Percentiles rank a stretch among this genome's conserved stretches.
Evolutionary conservation across 35 echinoderm and acorn worm genomes (phyloP).

Genomic region (Ptychodera flava): DNA sequence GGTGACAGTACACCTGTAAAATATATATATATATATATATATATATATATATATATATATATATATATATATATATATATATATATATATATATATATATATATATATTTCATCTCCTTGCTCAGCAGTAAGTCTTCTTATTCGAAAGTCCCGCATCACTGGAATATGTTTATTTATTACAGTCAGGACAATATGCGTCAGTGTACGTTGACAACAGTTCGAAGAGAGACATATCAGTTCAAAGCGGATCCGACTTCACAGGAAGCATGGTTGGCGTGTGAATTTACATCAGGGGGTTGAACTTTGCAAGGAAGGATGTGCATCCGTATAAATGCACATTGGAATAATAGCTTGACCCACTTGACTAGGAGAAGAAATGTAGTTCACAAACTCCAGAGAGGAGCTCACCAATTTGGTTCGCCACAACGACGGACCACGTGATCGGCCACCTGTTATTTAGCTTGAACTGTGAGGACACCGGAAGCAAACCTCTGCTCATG

Average conservation of each 20-base stretch:
- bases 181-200: constrained; percentile 80
- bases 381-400: no score
- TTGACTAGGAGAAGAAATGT: not conserved
- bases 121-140: no score
- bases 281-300: not conserved
- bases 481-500: not conserved
- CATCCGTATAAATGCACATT: not conserved
- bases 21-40: not conserved
- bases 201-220: constrained; percentile 93
- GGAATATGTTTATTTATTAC: not conserved
- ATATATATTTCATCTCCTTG: no score
- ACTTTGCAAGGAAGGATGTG: not conserved
- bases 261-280: constrained; percentile 81
- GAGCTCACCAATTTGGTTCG: not conserved
- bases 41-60: no score
- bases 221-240: constrained; percentile 38
- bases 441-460: not conserved
- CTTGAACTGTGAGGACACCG: not conserved
- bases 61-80: no score
- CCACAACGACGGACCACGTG: not conserved
- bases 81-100: no score
- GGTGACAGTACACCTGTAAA: no score
- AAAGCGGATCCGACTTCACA: constrained; percentile 73
- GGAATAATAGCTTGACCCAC: not conserved
- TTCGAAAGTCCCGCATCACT: not conserved